Conservation (phyloP, 1,140 invertebrate species). For the Choristoneura fumiferana region DNA sequence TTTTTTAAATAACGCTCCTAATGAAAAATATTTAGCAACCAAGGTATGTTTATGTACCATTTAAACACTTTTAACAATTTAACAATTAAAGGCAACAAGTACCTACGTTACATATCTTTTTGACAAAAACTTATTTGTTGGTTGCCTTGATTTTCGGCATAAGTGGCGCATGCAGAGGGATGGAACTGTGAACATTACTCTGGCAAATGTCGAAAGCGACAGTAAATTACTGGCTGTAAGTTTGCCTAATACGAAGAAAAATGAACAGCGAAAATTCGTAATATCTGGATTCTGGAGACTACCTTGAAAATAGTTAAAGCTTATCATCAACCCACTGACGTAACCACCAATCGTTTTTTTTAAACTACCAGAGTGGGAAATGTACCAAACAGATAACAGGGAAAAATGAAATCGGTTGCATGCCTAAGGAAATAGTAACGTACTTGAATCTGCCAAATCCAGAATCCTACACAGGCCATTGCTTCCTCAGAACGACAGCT, state of each 20-base stretch:
- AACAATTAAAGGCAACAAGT: too few relatives aligned
- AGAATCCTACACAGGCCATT: neutral
- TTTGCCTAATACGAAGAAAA: neutral
- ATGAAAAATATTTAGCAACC: neutral
- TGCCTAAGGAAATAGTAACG: neutral
- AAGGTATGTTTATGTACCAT: neutral
- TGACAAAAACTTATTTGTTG: neutral
- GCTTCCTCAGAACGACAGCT: neutral
- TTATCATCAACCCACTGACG: neutral
- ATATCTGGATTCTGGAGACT: neutral
- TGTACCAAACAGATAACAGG: neutral
- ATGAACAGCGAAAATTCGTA: neutral
- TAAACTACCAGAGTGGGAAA: neutral
- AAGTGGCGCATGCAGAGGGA: neutral
- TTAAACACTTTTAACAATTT: too few relatives aligned
- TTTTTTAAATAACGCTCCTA: neutral
- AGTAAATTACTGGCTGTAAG: neutral
- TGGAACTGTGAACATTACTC: neutral
- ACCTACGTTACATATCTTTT: too few relatives aligned
- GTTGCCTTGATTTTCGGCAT: neutral
- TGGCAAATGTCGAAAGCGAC: neutral
- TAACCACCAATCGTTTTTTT: neutral
- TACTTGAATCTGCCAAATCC: neutral
- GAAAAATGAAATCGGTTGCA: neutral
- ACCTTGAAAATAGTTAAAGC: neutral